These are phyloP conservation scores for Phoenoteleia sp. DNA, from an alignment of 2,888 invertebrate species.

Conservation along the genomic window DNA sequence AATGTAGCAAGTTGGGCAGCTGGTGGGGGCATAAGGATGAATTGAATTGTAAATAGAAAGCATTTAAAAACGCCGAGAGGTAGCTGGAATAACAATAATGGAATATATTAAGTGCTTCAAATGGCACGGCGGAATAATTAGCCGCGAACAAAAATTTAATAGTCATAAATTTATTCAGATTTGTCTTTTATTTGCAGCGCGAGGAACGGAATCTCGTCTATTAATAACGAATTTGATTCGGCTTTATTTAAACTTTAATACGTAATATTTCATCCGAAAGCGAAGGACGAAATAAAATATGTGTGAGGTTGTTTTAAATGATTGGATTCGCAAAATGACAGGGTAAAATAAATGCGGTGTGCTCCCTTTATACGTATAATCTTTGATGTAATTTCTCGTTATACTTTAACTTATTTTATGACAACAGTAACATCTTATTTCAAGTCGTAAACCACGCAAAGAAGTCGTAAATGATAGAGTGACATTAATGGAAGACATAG, in stretches of 20 bases:
- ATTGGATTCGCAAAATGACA: slow-evolving; percentile 47
- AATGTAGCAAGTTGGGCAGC: slow-evolving; percentile 31
- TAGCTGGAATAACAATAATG: slow-evolving; percentile 81
- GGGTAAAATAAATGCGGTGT: slow-evolving; percentile 36
- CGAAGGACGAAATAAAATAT: slow-evolving; percentile 36
- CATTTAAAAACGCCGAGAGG: slow-evolving; percentile 81
- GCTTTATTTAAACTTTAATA: slow-evolving; percentile 44
- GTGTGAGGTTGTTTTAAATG: slow-evolving; percentile 50
- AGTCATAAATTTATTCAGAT: slow-evolving; percentile 55
- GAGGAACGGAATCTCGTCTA: slow-evolving; percentile 4
- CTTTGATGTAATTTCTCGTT: slow-evolving; percentile 58
- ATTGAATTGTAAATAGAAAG: slow-evolving; percentile 84
- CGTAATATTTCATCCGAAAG: slow-evolving; percentile 26
- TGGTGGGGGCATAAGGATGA: slow-evolving; percentile 77
- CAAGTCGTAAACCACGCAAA: slow-evolving; percentile 58
- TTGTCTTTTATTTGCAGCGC: slow-evolving; percentile 25
- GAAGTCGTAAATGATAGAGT: slow-evolving; percentile 64
- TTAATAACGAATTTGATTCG: slow-evolving; percentile 73
- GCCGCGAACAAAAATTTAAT: slow-evolving; percentile 52
- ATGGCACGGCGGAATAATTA: slow-evolving; percentile 68
- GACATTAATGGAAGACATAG: slow-evolving; percentile 56
- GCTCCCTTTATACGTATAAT: slow-evolving; percentile 46
- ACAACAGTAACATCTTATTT: slow-evolving; percentile 60
- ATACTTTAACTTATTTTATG: slow-evolving; percentile 62
- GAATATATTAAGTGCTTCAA: slow-evolving; percentile 81